Evolutionary conservation across 2,797 vertebrate species (phyloP).

Genomic region (Anomalospiza imberbis): DNA sequence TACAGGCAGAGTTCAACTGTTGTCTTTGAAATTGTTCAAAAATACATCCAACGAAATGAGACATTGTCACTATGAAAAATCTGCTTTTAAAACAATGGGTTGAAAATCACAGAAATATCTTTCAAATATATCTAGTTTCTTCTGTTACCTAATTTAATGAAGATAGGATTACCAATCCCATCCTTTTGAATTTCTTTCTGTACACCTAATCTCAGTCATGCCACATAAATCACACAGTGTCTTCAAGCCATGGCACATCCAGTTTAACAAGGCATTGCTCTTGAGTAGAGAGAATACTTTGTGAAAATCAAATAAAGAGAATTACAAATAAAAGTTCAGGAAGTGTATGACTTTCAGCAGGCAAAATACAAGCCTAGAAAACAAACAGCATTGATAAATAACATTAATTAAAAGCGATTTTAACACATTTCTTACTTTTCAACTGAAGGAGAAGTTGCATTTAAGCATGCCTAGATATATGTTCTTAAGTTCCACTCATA

Average conservation of each 20-base stretch:
- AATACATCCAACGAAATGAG: neutral
- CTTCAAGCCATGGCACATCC: slow-evolving; percentile 73
- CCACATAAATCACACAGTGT: slow-evolving; percentile 75
- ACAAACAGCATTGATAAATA: neutral
- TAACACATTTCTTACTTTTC: neutral
- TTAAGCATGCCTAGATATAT: neutral
- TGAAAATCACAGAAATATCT: neutral
- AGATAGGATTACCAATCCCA: slow-evolving; percentile 56
- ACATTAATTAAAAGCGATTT: neutral
- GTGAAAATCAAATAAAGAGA: neutral
- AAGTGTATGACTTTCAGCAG: neutral
- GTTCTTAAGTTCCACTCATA: neutral
- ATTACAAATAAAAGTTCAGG: neutral
- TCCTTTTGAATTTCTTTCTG: slow-evolving; percentile 71
- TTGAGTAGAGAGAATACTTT: neutral
- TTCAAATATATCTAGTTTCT: neutral
- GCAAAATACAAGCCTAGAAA: neutral
- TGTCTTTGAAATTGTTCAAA: neutral
- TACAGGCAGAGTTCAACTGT: neutral
- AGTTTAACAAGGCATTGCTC: slow-evolving; percentile 73
- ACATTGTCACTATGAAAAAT: neutral
- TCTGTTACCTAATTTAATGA: slow-evolving; percentile 27
- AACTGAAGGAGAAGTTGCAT: neutral
- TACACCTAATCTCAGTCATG: slow-evolving; percentile 79
- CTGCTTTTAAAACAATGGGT: neutral